Conservation (phyloP, 2,113 vertebrate genomes). For the Pelecanus crispus region DNA sequence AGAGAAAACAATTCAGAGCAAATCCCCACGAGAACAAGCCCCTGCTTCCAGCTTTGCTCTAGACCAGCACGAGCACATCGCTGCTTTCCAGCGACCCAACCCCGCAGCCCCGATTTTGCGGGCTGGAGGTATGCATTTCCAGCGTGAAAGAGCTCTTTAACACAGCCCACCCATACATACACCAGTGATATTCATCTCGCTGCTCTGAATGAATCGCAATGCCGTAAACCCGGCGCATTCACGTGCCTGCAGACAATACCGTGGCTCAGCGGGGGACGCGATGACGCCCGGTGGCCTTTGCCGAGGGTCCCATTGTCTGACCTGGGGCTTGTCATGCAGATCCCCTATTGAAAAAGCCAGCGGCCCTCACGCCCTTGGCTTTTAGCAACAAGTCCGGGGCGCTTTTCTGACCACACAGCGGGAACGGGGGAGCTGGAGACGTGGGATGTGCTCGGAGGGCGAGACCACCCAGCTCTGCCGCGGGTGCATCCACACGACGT, state of each 20-base stretch:
- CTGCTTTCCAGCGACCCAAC: neutral
- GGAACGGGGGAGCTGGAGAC: neutral
- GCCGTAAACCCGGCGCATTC: neutral
- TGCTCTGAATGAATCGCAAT: neutral
- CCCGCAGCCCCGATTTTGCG: neutral
- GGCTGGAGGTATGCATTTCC: neutral
- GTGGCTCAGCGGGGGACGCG: neutral
- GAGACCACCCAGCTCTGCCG: neutral
- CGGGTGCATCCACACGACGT: accelerated
- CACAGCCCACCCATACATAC: neutral
- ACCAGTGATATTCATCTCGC: neutral
- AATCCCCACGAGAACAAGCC: neutral
- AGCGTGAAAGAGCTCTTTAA: neutral
- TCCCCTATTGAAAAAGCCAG: neutral
- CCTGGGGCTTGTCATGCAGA: neutral
- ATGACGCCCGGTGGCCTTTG: neutral
- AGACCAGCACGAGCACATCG: neutral
- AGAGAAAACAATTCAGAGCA: neutral
- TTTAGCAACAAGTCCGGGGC: neutral
- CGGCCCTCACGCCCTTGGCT: neutral
- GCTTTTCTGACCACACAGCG: neutral
- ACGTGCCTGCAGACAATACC: neutral
- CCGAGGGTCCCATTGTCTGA: neutral
- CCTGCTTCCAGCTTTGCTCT: neutral
- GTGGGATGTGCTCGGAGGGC: neutral